These are phyloP conservation scores for Iselma pallidipennis DNA, from an alignment of 2,888 invertebrate species.

Conservation along the genomic window DNA sequence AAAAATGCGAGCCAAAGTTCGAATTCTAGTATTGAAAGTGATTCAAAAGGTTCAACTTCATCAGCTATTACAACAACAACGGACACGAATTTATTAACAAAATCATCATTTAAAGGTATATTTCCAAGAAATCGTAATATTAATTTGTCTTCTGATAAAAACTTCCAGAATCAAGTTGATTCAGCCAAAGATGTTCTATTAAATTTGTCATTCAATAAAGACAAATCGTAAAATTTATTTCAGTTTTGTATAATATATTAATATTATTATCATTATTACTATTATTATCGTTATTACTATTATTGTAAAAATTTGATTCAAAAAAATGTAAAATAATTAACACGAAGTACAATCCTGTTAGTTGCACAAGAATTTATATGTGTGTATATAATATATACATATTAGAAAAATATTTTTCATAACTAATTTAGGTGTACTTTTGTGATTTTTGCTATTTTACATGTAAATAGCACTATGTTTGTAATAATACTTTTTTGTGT, in stretches of 20 bases:
- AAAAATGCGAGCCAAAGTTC: slow-evolving; percentile 49
- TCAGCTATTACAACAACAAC: slow-evolving; percentile 35
- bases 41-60: slow-evolving; percentile 51
- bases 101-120: slow-evolving; percentile 50
- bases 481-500: slow-evolving; percentile 36
- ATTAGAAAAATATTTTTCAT: slow-evolving; percentile 46
- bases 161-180: slow-evolving; percentile 49
- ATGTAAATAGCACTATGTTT: slow-evolving; percentile 37
- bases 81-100: slow-evolving; percentile 34
- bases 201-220: slow-evolving; percentile 50
- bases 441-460: slow-evolving; percentile 37
- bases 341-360: slow-evolving; percentile 49
- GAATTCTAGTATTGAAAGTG: slow-evolving; percentile 53
- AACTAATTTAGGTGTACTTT: slow-evolving; percentile 38
- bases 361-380: slow-evolving; percentile 36
- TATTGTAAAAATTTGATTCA: background rate
- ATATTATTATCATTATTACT: background rate
- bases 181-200: slow-evolving; percentile 51
- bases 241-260: too few relatives aligned
- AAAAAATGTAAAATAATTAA: slow-evolving; percentile 33
- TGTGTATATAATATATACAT: slow-evolving; percentile 25
- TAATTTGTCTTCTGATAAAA: slow-evolving; percentile 41
- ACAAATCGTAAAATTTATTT: slow-evolving; percentile 43
- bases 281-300: background rate
- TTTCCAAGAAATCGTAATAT: slow-evolving; percentile 39